Base-by-base conservation (phyloP, 2,113 vertebrate genomes). In the Actenoides hombroni region DNA sequence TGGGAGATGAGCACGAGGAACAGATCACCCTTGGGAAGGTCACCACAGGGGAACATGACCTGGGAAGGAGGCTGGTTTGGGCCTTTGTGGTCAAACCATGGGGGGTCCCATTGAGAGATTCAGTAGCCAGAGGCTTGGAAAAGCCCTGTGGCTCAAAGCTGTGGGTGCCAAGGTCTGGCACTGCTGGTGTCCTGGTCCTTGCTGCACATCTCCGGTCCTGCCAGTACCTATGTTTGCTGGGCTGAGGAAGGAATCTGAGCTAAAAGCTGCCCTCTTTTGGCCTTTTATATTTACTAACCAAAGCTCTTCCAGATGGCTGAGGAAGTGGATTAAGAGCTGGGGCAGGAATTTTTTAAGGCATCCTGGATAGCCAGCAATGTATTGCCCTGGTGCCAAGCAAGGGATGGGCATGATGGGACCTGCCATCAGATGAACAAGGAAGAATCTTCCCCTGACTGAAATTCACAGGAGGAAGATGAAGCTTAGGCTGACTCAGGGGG, bases 261-360 rank as follows among this genome's bases (percentile, higher is more conserved):
- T 67, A 63, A 82, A 82, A 93, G 42, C 74, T 42, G 88, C 82
- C 70, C 82, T 85, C 91, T 88, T 90, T 83, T 44, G 88, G 85
- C 31, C 37, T 88, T 67, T 63, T 19, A 3, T 46, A 25, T n/a
- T 70, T 75, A 33, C 44, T 21, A 19, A 68, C 15, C 4, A 3
- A 28, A 74, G 1, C 44, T 78, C 8, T 44, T 60, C n/a, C 4
- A 35, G 35, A 23, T n/a, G 26, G 16, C 29, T 35, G 39, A 24
- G 71, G n/a, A 53, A 48, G 31, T 0, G 1, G 23, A 16, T 17
- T 8, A 26, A 65, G 33, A 70, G 26, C 44, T 5, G 16, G 23
- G 16, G 20, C 9, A 67, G 70, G 21, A 70, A 67, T 84, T 74
- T 48, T 49, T 61, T 17, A 7, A 3, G 2, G 29, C 37, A 26